Evolutionary conservation across 2,888 invertebrate species (phyloP), one percentile per base, ranked within the genome.

Genomic region (Clostera curtula): DNA sequence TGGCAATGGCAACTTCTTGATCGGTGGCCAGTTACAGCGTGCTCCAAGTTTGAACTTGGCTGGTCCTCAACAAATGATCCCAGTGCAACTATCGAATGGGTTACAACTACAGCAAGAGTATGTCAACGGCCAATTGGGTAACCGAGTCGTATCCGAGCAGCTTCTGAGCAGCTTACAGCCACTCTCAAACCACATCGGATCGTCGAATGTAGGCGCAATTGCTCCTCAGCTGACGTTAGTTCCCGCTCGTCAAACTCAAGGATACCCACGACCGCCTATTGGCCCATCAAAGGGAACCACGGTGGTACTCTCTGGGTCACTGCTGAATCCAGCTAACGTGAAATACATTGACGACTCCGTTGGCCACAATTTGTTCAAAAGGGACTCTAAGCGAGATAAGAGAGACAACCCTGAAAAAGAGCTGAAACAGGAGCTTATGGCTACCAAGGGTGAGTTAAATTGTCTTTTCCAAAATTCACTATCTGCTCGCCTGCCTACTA

Each of bases 21-120:
- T 89, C 2, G 89, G 85, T 1, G 89, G 89, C 1, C 90, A 90
- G 55, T 67, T 90, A 12, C 89, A 89, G 55, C 80, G 86, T 42
- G 84, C 83, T 17, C 77, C 88, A 2, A 76, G 72, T 32, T 61
- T 88, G 2, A 88, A 86, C 47, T 53, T 85, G 11, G 87, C 85
- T 3, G 77, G 70, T 14, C 58, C 65, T 4, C 70, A 67, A 21
- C 85, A 83, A 58, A 66, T 82, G 47, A 63, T 87, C 4, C 85
- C 84, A 3, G 55, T 76, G 2, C 75, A 82, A 36, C 41, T 77
- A 1, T 59, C 80, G 0, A 85, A 83, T 27, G 87, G 87, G 1
- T 65, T 86, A 12, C 79, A 83, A 34, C 70, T 80, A 20, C 85
- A 85, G 38, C 85, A 86, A 27, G 87, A 87, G 47, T 89, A 87